A percentile compares a stretch with the other conserved stretches of the same genome.
These are phyloP conservation scores for Lasioglossum zephyrum DNA, from an alignment of 2,888 invertebrate species.

Conservation along the genomic window DNA sequence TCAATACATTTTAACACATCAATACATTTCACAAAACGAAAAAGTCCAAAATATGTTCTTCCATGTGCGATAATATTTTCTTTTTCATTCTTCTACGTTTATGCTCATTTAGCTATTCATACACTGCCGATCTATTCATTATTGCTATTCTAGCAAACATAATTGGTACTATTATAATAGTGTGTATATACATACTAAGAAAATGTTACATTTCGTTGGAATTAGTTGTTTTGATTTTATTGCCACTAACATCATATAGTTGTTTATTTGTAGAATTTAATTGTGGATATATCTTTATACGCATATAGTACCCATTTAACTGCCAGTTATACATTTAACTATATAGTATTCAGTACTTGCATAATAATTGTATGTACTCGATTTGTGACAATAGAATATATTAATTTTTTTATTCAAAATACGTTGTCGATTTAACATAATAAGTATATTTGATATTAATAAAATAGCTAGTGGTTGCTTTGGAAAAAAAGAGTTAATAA, in stretches of 20 bases:
- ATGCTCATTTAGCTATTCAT: conserved; percentile 71
- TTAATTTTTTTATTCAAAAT: conserved; percentile 27
- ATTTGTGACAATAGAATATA: conserved; percentile 40
- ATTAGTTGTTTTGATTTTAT: conserved; percentile 44
- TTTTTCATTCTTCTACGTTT: conserved; percentile 60
- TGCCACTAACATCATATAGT: conserved; percentile 20
- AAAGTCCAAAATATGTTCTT: conserved; percentile 51
- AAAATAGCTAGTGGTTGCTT: background rate
- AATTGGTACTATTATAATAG: conserved; percentile 51
- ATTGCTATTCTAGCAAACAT: conserved; percentile 63
- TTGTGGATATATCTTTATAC: conserved; percentile 26
- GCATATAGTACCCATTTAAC: conserved; percentile 43
- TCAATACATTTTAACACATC: conserved; percentile 3
- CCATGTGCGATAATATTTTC: conserved; percentile 53
- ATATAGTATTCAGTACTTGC: conserved; percentile 31
- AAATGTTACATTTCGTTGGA: conserved; percentile 66
- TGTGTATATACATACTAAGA: conserved; percentile 25
- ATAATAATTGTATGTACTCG: conserved; percentile 35
- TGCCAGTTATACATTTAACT: conserved; percentile 53
- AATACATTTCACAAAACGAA: background rate
- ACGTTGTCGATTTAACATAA: conserved; percentile 24
- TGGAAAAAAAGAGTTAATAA: background rate
- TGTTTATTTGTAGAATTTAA: conserved; percentile 14
- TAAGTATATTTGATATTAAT: conserved; percentile 28
- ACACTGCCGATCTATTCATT: conserved; percentile 79